phyloP scores from a whole-genome alignment of 2,888 invertebrate genomes.

The Pterobdella sp. region DNA sequence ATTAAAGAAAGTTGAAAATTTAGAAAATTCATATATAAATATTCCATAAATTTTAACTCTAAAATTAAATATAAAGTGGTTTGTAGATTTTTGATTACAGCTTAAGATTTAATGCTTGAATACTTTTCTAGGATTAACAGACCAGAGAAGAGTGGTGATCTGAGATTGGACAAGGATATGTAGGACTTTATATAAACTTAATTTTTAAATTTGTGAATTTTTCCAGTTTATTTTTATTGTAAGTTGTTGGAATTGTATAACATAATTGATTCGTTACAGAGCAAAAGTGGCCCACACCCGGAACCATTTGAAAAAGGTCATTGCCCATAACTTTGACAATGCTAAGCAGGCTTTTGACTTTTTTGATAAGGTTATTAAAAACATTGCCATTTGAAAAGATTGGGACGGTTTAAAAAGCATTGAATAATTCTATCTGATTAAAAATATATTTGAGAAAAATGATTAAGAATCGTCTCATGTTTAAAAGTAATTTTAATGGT shows the following conservation, averaged over 20 bases:
- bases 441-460: not conserved
- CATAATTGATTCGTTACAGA: no score
- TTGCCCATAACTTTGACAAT: not conserved
- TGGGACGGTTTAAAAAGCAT: not conserved
- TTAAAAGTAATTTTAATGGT: not conserved
- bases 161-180: no score
- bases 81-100: no score
- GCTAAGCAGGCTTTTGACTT: conserved; percentile 6
- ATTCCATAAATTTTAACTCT: not conserved
- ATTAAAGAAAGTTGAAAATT: not conserved
- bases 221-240: no score
- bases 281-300: not conserved
- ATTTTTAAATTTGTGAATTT: no score
- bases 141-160: no score
- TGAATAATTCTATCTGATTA: not conserved
- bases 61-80: no score
- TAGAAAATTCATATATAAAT: not conserved
- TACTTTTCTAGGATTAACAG: no score
- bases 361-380: conserved; percentile 8
- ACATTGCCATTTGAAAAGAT: not conserved
- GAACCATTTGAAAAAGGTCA: not conserved
- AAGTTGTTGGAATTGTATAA: no score
- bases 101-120: no score
- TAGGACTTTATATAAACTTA: no score
- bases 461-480: not conserved